Base-by-base conservation (phyloP, 2,113 vertebrate genomes). In the Murina feae region DNA sequence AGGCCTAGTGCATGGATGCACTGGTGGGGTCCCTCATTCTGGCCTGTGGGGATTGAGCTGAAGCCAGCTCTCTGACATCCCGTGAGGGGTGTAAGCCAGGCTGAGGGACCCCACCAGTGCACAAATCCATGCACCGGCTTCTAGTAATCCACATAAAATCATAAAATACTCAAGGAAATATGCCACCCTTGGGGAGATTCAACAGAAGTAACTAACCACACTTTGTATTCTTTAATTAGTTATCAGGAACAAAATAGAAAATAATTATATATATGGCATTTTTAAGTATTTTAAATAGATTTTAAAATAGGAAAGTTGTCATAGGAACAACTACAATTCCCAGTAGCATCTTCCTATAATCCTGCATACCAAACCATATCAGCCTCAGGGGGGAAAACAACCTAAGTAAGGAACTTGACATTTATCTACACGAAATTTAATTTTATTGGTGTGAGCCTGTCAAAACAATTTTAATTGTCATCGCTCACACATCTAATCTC, bases 391-490 rank as follows among this genome's bases (percentile, higher is more conserved):
- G 53, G 47, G 63, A 69, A 58, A 74, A 74, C 18, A 32, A 28
- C 9, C 47, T 78, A 86, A 75, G 82, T 60, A 49, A 68, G 74
- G 71, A 80, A 80, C 25, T 63, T 93, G 86, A 68, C 28, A 28
- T 28, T 68, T 53, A 68, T 86, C 30, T 75, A 6, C 49, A 42
- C 63, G 42, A 81, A 18, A 66, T 51, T 53, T 69, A 84, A 65
- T 79, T 23, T 25, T 71, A 53, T 42, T 32, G 9, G 17, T 89
- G 81, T 91, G 53, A 7, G 51, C 35, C 42, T 87, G 58, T 91
- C 49, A 32, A 65, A 93, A 63, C 78, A 53, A 91, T 68, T 88
- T 89, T 60, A 93, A 91, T 91, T 66, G 78, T 60, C 71, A 49
- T 66, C 65, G 49, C 42, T 37, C 6, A 89, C 17, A 78, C 6